phyloP scores from a whole-genome alignment of 2,113 vertebrate genomes.

The Agapornis roseicollis region DNA sequence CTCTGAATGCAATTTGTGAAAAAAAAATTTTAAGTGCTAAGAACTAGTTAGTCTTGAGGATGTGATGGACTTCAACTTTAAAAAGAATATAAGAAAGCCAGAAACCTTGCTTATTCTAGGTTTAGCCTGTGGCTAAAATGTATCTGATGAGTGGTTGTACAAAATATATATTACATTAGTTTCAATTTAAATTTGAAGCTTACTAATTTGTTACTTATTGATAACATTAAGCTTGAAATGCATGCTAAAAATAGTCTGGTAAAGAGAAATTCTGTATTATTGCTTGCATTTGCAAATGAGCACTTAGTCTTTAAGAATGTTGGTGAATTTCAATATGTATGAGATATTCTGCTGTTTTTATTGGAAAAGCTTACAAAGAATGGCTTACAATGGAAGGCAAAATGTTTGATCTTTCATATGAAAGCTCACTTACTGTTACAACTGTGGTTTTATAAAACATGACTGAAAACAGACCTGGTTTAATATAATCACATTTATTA shows the following conservation, averaged over 20 bases:
- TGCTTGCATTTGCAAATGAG: constrained; percentile 28
- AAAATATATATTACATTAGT: background rate
- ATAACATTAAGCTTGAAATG: constrained; percentile 15
- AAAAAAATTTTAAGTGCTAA: constrained; percentile 6
- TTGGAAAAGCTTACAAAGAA: constrained; percentile 54
- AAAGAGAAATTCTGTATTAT: constrained; percentile 4
- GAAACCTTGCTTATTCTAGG: background rate
- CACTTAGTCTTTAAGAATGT: constrained; percentile 10
- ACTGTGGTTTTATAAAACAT: constrained; percentile 31
- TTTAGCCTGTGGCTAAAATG: constrained; percentile 4
- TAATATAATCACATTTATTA: constrained; percentile 60
- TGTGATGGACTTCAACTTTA: background rate
- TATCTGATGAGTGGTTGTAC: background rate
- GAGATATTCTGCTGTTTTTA: constrained; percentile 61
- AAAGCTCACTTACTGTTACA: constrained; percentile 44
- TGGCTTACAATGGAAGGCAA: constrained; percentile 33
- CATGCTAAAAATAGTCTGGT: background rate
- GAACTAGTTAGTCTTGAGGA: background rate
- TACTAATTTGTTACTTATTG: constrained; percentile 11
- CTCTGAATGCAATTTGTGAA: background rate
- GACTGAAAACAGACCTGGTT: constrained; percentile 53
- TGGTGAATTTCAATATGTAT: constrained; percentile 49
- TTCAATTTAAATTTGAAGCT: background rate
- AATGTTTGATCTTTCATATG: constrained; percentile 60
- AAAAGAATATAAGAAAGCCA: background rate